A percentile compares a stretch with the other conserved stretches of the same genome.
phyloP scores from a whole-genome alignment of 2,888 invertebrate genomes.

The Megastigmus dorsalis region DNA sequence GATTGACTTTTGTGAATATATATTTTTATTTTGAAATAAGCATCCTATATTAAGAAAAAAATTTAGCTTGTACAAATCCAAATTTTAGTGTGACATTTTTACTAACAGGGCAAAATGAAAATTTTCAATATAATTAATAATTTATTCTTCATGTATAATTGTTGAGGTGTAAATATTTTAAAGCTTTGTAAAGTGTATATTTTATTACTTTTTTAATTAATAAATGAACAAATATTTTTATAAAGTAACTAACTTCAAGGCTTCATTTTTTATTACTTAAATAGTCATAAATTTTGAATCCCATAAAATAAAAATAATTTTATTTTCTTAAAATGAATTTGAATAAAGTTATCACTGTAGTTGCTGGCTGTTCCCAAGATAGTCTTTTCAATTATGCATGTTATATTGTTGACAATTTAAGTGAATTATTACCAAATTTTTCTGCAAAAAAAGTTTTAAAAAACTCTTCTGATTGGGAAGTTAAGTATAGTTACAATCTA shows the following conservation, averaged over 20 bases:
- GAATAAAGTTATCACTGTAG: constrained; percentile 66
- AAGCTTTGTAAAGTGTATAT: background rate
- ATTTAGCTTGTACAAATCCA: background rate
- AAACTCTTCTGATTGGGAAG: constrained; percentile 76
- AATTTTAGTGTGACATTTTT: background rate
- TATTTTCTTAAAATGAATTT: constrained; percentile 6
- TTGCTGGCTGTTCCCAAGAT: constrained; percentile 78
- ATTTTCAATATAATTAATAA: background rate
- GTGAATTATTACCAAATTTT: constrained; percentile 77
- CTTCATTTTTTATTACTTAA: background rate
- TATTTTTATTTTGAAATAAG: background rate
- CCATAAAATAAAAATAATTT: too few species aligned
- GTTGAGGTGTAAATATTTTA: background rate
- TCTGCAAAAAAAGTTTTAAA: constrained; percentile 76
- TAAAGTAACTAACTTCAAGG: constrained; percentile 22
- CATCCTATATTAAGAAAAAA: background rate
- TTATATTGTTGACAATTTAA: constrained; percentile 77
- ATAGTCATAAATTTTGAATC: background rate
- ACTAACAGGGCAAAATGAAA: background rate
- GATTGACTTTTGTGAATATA: background rate
- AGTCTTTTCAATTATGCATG: constrained; percentile 76
- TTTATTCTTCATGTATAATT: background rate
- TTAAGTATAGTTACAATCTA: constrained; percentile 61
- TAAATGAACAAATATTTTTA: constrained; percentile 21
- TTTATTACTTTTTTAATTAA: constrained; percentile 29